phyloP scores from a whole-genome alignment of 2,113 vertebrate genomes.

The Sturnus vulgaris region DNA sequence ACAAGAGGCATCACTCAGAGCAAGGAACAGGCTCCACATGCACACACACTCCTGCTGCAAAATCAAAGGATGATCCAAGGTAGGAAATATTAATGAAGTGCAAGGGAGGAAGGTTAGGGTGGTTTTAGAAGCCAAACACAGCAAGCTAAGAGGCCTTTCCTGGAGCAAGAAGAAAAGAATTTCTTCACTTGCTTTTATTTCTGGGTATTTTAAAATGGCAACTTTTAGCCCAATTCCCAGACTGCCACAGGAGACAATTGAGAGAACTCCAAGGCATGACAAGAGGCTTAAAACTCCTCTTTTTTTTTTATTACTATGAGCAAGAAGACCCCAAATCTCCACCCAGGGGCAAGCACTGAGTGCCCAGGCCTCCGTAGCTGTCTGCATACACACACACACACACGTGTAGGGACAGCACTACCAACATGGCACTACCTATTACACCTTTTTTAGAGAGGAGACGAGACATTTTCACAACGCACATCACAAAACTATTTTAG shows the following conservation, averaged over 20 bases:
- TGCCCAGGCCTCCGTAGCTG: not conserved
- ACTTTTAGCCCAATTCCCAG: not conserved
- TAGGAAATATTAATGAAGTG: not conserved
- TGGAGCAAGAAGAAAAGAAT: not conserved
- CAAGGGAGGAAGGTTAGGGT: not conserved
- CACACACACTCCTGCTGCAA: not conserved
- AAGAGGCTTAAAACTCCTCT: not conserved
- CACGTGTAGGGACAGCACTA: not conserved
- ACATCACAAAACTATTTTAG: not conserved
- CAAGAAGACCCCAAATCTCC: not conserved
- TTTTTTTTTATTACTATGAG: not conserved
- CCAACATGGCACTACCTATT: accelerated
- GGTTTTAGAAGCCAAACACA: not conserved
- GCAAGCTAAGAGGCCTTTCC: conserved; percentile 28
- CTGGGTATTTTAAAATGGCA: not conserved
- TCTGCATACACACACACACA: not conserved
- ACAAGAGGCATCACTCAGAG: not conserved
- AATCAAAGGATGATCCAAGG: not conserved
- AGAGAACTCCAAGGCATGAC: not conserved
- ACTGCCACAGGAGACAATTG: not conserved
- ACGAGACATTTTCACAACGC: not conserved
- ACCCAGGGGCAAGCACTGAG: not conserved
- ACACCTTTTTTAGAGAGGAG: not conserved
- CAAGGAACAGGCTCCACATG: not conserved
- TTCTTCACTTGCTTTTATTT: not conserved